Evolutionary conservation across 2,113 vertebrate genomes (phyloP).

Genomic region (Cyphomyrus discorhynchus): DNA sequence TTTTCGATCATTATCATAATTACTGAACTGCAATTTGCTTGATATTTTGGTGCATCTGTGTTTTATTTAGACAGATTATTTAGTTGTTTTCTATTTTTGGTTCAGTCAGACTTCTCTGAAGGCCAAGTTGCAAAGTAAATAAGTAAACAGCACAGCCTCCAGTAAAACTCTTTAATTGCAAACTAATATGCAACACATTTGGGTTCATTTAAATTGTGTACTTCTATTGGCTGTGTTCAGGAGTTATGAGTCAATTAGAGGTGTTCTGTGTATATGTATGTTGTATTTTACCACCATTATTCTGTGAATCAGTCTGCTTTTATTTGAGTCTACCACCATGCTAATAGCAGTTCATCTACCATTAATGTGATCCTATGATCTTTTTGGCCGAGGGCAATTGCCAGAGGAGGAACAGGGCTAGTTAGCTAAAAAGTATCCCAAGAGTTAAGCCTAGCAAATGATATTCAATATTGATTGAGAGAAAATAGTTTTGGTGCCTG

Average conservation of each 20-base stretch:
- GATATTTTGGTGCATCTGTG: background rate
- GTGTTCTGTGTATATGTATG: background rate
- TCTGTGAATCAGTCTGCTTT: background rate
- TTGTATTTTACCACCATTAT: background rate
- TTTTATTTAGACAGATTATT: background rate
- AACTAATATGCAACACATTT: background rate
- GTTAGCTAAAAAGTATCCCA: background rate
- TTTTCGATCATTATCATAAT: background rate
- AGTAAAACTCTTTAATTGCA: background rate
- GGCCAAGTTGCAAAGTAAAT: background rate
- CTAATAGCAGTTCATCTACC: background rate
- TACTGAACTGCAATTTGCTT: background rate
- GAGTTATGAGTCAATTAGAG: background rate
- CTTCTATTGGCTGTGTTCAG: background rate
- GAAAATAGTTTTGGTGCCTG: background rate
- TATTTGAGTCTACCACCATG: background rate
- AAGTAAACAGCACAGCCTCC: background rate
- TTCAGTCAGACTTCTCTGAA: background rate
- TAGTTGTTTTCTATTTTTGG: background rate
- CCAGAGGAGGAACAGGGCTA: background rate
- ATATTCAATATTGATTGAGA: background rate
- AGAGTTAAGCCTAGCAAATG: background rate
- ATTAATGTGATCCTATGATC: background rate
- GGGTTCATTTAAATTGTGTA: background rate
- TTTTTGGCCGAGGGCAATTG: background rate